Conservation (phyloP, 2,113 vertebrate genomes). For the Myrmecobius fasciatus region DNA sequence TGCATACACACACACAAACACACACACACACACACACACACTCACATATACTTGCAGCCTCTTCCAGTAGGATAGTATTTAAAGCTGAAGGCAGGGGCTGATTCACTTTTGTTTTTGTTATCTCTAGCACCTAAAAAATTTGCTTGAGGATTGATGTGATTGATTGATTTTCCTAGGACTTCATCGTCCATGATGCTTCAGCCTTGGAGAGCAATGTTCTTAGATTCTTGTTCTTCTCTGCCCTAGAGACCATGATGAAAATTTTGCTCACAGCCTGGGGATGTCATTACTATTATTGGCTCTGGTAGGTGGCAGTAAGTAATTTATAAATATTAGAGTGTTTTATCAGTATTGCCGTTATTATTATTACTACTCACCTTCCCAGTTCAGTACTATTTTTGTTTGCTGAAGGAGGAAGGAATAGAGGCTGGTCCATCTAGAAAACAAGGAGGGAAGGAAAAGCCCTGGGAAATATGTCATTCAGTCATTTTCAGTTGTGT, state of each 20-base stretch:
- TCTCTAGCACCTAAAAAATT: neutral
- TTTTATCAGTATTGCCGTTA: neutral
- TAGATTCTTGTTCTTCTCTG: neutral
- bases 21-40: too few relatives aligned
- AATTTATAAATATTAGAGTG: neutral
- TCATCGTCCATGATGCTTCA: neutral
- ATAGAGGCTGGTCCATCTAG: too few relatives aligned
- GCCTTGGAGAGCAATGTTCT: neutral
- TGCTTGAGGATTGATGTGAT: neutral
- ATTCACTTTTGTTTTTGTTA: neutral
- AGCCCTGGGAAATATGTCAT: neutral
- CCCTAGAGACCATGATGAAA: neutral
- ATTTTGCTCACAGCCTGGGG: neutral
- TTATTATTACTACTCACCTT: neutral
- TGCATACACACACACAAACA: neutral
- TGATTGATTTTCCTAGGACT: neutral
- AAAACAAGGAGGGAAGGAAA: neutral
- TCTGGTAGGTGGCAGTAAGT: neutral
- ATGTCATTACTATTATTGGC: neutral
- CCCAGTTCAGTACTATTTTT: neutral
- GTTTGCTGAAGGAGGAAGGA: too few relatives aligned
- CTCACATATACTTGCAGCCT: too few relatives aligned
- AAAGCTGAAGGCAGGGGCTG: neutral
- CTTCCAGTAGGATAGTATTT: neutral
- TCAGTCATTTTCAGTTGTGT: neutral